Evolutionary conservation across 2,888 invertebrate genomes (phyloP).

Genomic region (Lycaena phlaeas): DNA sequence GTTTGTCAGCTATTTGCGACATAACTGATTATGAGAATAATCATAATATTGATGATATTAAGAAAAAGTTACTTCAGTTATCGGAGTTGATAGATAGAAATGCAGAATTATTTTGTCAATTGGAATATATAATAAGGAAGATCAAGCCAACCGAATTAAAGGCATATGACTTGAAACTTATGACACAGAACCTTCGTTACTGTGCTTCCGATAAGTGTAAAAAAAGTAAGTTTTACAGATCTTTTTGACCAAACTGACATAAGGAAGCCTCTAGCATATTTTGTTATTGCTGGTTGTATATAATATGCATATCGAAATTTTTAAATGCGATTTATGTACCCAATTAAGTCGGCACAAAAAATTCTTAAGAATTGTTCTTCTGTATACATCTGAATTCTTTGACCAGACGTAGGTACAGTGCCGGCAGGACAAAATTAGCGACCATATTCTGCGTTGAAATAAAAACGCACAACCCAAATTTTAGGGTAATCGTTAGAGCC

Average conservation of each 20-base stretch:
- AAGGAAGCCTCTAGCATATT: not conserved
- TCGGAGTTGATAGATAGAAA: constrained; percentile 10
- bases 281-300: no score
- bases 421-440: no score
- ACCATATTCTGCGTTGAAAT: no score
- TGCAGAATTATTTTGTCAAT: constrained; percentile 12
- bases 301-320: no score
- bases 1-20: not conserved
- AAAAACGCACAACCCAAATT: no score
- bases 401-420: no score
- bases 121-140: constrained; percentile 13
- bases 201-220: not conserved
- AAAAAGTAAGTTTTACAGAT: no score
- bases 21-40: not conserved
- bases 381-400: no score
- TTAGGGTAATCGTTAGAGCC: no score
- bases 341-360: no score
- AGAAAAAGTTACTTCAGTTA: constrained; percentile 5
- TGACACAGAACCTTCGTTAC: constrained; percentile 12
- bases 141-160: constrained; percentile 7
- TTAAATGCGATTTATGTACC: no score
- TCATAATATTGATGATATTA: not conserved
- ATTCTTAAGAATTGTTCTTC: no score
- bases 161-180: constrained; percentile 13
- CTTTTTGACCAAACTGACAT: not conserved